Evolutionary conservation across 2,797 vertebrate species (phyloP), one percentile per base, ranked within the genome.

Genomic region (Pitangus sulphuratus): DNA sequence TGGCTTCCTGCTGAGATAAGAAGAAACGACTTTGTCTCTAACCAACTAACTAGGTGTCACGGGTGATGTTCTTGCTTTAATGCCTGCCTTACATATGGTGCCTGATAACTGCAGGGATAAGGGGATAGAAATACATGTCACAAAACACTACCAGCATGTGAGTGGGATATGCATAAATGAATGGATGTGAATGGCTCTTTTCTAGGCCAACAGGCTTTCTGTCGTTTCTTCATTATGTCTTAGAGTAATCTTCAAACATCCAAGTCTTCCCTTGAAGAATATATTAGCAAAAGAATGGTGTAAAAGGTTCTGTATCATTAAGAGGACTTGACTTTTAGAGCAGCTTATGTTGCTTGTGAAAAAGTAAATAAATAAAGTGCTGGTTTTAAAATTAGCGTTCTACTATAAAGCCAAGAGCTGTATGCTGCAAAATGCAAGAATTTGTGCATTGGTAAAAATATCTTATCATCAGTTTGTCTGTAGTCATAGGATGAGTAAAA

Each of bases 1-100:
- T 57, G 91, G 89, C 57, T 71, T 95, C 96, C 95, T 84, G 95
- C 94, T 91, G 94, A 95, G 93, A 95, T 96, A 95, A 97, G 89
- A 95, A 93, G 94, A 40, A 94, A 93, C 0, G 45, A 95, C 94
- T 95, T 96, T 95, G 91, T 91, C 93, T 95, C 95, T 91, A 81
- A 65, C 94, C 94, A 95, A 62, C 91, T 95, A 96, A 95, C 94
- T 96, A 94, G 83, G 77, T 94, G 90, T 95, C 90, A 95, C 14
- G 11, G 91, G 85, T 95, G 83, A 96, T 90, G 80, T 79, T 91
- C 91, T 21, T 88, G 57, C 90, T 95, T 97, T 95, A 93, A 95
- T 93, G 91, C 88, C 62, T 95, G 61, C 85, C 94, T 97, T 84
- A 15, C 89, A 86, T 6, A 77, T 33, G 82, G 90, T 66, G 95